A percentile compares a stretch with the other conserved stretches of the same genome.
These are phyloP conservation scores for Microctonus aethiopoides DNA, from an alignment of 2,888 invertebrate genomes.

Conservation along the genomic window DNA sequence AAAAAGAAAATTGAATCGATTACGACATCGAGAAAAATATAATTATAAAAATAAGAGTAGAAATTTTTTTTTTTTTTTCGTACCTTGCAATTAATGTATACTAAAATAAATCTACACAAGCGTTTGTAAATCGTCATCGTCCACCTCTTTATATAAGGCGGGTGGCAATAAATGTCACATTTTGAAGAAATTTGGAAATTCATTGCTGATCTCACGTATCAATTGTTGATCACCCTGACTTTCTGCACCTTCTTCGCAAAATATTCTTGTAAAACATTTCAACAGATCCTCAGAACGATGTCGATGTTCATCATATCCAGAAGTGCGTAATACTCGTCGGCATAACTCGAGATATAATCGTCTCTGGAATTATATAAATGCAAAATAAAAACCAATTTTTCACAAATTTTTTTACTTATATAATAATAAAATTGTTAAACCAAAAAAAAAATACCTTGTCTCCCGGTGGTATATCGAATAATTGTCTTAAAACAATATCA, in stretches of 20 bases:
- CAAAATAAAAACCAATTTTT: neutral
- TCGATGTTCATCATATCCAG: constrained; percentile 82
- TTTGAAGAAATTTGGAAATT: constrained; percentile 77
- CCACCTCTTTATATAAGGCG: constrained; percentile 47
- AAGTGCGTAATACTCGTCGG: constrained; percentile 82
- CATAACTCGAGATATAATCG: constrained; percentile 83
- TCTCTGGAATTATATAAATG: constrained; percentile 66
- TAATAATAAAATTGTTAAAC: too few species aligned
- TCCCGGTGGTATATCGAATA: constrained; percentile 89
- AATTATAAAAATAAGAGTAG: neutral
- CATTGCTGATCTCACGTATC: constrained; percentile 84
- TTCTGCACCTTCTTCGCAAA: constrained; percentile 82
- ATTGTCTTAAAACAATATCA: constrained; percentile 90
- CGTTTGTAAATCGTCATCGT: constrained; percentile 59
- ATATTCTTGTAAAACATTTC: constrained; percentile 88
- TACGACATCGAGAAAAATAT: neutral
- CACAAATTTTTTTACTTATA: neutral
- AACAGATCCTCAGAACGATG: constrained; percentile 85
- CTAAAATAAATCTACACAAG: constrained; percentile 48
- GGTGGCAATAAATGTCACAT: constrained; percentile 59
- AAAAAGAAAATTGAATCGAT: neutral
- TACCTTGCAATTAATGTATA: neutral
- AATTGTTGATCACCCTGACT: constrained; percentile 82
- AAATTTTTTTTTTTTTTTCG: too few species aligned
- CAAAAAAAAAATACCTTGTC: constrained; percentile 74